These are phyloP conservation scores for Panulirus ornatus DNA, from an alignment of 1,140 invertebrate genomes.

Conservation along the genomic window DNA sequence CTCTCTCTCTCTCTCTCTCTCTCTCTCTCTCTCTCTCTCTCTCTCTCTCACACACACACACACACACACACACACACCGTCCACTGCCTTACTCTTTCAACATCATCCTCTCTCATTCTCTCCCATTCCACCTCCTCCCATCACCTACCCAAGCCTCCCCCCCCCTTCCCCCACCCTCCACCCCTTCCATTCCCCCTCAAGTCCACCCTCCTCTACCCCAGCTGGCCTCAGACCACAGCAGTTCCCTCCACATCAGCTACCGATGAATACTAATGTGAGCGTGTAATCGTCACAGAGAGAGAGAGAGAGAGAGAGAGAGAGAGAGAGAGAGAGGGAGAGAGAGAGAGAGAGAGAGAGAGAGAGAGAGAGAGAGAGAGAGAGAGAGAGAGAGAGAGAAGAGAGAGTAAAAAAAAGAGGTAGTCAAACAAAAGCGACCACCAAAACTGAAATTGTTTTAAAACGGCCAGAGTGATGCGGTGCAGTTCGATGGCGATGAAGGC, in stretches of 20 bases:
- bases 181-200: not conserved
- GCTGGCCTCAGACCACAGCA: not conserved
- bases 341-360: not conserved
- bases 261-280: not conserved
- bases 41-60: not conserved
- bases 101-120: too few relatives aligned
- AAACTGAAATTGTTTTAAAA: too few relatives aligned
- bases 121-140: not conserved
- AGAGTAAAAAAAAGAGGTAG: not conserved
- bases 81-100: too few relatives aligned
- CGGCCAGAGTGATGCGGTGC: not conserved
- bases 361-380: not conserved
- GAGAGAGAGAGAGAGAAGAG: not conserved
- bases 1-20: not conserved
- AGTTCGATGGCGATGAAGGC: not conserved
- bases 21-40: not conserved
- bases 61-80: too few relatives aligned
- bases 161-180: not conserved
- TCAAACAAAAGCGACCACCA: too few relatives aligned
- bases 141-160: not conserved
- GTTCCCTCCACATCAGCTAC: not conserved
- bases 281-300: not conserved
- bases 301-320: slow-evolving; percentile 1
- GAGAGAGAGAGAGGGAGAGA: not conserved
- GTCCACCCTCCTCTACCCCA: not conserved